Base-by-base conservation (phyloP, 2,797 vertebrate species). In the Mycteria americana region DNA sequence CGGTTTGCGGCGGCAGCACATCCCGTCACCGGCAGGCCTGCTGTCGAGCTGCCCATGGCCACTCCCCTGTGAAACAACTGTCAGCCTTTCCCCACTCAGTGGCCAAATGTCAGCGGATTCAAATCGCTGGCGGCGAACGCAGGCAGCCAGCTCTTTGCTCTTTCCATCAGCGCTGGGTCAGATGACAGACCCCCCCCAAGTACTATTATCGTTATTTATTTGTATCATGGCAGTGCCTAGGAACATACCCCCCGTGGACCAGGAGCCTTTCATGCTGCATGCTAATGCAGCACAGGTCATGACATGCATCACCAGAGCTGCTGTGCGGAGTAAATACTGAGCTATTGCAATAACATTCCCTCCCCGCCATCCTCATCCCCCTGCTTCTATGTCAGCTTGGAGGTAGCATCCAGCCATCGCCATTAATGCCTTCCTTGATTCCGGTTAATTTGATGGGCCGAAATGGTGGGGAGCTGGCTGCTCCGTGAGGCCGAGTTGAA, bases 401-500 rank as follows among this genome's bases (percentile, higher is more conserved):
- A 48, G 54, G 23, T 4, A 64, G 72, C 77, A 37, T 41, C 10
- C 68, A 33, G 35, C 57, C 57, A 21, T 39, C 24, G 1, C 35
- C 4, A 1, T 30, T 18, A 39, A 21, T 18, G 10, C 56, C 45
- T 19, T 13, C 48, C 69, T 76, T 13, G 15, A 28, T 57, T 69
- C 63, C 27, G 35, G 3, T 37, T 85, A 16, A 3, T 18, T 14
- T 39, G 56, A 59, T 53, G 28, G 64, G 41, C 18, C 7, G 18
- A 54, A 72, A 30, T 4, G 8, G 21, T 17, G 25, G 7, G 39
- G 46, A 54, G 8, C 13, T 2, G 59, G 19, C 65, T 22, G 18
- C 6, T 86, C 19, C 18, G 24, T 0, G 0, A 63, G 53, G n/a
- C 45, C 2, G 0, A 7, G 46, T 6, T 1, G 3, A 18, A 35